Percentiles rank a stretch among this genome's conserved stretches.
These are phyloP conservation scores for Zaprionus camerounensis DNA, from an alignment of 1,140 invertebrate genomes.

Conservation along the genomic window DNA sequence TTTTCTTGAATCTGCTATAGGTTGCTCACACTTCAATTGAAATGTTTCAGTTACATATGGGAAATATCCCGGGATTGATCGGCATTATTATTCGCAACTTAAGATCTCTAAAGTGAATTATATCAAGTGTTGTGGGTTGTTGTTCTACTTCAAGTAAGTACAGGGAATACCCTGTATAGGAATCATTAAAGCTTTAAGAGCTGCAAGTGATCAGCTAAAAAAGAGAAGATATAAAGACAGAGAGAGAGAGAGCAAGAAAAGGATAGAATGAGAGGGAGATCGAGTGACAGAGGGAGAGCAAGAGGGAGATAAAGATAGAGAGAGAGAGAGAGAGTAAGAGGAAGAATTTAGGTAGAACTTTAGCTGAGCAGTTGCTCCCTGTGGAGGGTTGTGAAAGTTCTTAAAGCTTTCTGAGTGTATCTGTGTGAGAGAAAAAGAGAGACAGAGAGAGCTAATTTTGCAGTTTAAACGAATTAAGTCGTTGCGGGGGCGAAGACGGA, in stretches of 20 bases:
- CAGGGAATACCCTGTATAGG: not conserved
- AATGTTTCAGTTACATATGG: constrained; percentile 20
- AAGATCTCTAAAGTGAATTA: not conserved
- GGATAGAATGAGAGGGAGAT: not conserved
- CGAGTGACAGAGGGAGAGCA: too few relatives aligned
- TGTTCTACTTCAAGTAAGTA: not conserved
- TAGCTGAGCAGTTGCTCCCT: constrained; percentile 7
- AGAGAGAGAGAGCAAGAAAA: not conserved
- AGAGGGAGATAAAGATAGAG: not conserved
- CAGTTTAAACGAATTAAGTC: constrained; percentile 64
- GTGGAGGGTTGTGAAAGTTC: not conserved
- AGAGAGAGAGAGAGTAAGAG: not conserved
- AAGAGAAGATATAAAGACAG: not conserved
- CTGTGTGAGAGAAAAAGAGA: constrained; percentile 15
- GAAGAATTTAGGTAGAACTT: not conserved
- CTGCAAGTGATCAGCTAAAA: not conserved
- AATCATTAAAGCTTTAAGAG: not conserved
- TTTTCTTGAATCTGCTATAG: not conserved
- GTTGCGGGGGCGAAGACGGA: not conserved
- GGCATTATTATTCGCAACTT: not conserved
- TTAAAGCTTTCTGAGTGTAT: constrained; percentile 11
- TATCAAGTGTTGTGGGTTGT: not conserved
- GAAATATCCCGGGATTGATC: not conserved
- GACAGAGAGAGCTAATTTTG: constrained; percentile 32
- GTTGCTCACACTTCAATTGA: not conserved